Percentiles rank a stretch among this genome's conserved stretches.
Conservation (phyloP, 37 sponge, comb jelly and placozoan genomes). For the Oscarella lobularis region DNA sequence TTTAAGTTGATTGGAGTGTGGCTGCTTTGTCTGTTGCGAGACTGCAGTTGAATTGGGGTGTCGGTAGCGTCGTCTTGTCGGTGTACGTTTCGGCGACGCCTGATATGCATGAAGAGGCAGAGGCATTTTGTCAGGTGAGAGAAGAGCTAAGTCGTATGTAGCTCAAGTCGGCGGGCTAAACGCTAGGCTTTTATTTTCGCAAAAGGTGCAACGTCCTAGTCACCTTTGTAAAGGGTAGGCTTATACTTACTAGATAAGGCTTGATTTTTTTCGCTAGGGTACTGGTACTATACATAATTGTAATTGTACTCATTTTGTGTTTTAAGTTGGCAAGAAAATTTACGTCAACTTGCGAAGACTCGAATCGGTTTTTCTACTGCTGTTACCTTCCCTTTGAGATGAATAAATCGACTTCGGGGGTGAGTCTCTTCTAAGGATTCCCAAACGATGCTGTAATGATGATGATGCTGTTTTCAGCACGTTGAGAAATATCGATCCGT, state of each 20-base stretch:
- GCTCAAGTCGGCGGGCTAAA: too few species aligned
- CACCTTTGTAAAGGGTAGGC: too few species aligned
- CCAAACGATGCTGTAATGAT: neutral
- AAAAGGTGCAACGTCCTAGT: too few species aligned
- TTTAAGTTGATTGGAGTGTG: neutral
- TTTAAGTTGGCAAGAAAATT: neutral
- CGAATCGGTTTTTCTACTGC: neutral
- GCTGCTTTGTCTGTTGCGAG: neutral
- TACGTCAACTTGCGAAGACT: neutral
- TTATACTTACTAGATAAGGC: too few species aligned
- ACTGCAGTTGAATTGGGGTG: neutral
- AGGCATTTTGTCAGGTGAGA: neutral
- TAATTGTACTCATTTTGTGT: neutral
- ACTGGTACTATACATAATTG: too few species aligned
- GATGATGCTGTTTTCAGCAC: too few species aligned
- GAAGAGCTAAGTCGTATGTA: too few species aligned
- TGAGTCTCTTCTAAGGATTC: neutral
- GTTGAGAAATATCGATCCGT: neutral
- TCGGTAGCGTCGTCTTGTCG: neutral
- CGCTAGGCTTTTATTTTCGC: too few species aligned
- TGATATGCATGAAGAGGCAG: neutral
- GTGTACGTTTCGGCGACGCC: neutral
- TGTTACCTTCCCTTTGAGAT: neutral
- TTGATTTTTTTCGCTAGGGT: too few species aligned
- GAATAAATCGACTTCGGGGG: neutral